phyloP scores from a whole-genome alignment of 2,797 vertebrate genomes.

The Brachymystax lenok region DNA sequence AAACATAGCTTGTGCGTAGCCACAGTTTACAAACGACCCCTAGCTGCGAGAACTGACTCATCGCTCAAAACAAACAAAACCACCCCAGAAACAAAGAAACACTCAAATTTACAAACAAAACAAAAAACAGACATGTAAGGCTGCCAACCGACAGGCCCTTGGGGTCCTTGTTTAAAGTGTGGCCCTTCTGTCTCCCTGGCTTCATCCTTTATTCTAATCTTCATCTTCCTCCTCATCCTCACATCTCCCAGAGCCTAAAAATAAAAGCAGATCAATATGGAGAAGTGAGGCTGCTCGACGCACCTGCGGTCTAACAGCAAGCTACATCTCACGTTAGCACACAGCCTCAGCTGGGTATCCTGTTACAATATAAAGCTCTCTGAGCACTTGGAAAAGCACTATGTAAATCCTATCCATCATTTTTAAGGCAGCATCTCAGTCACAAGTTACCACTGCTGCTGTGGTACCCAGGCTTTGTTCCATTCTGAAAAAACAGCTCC shows the following conservation, averaged over 20 bases:
- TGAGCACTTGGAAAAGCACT: background rate
- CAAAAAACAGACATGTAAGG: background rate
- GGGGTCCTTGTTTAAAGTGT: background rate
- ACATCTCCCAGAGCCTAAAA: conserved; percentile 31
- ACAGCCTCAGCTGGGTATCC: background rate
- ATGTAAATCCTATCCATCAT: background rate
- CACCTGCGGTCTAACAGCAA: conserved; percentile 18
- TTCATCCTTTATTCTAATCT: conserved; percentile 18
- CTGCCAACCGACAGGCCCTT: background rate
- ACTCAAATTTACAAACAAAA: background rate
- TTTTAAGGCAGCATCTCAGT: background rate
- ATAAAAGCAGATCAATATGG: conserved; percentile 51
- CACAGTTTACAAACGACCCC: background rate
- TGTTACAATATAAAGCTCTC: conserved; percentile 4
- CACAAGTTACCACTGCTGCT: background rate
- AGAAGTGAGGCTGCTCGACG: conserved; percentile 15
- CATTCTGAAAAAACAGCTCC: too few relatives aligned
- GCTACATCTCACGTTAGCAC: background rate
- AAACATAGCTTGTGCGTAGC: background rate
- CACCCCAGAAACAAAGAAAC: background rate
- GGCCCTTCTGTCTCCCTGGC: conserved; percentile 1
- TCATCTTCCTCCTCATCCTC: conserved; percentile 26
- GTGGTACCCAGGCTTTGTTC: background rate
- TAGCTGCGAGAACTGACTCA: background rate
- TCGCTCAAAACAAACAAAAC: background rate